Evolutionary conservation across 2,113 vertebrate species (phyloP).

Genomic region (Neotoma lepida): DNA sequence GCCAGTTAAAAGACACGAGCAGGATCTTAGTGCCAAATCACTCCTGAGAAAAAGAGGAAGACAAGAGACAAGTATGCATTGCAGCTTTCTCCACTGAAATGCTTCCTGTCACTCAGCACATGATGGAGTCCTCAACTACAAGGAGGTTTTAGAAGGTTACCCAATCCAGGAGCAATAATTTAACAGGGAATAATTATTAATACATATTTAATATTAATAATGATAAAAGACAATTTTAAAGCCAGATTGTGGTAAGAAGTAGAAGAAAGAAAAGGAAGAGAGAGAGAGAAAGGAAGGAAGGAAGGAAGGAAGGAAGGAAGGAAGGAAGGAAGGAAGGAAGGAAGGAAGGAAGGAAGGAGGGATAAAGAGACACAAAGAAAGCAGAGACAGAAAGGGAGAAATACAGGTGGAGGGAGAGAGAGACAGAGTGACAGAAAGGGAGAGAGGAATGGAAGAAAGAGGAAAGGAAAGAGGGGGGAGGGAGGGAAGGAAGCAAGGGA

Average conservation of each 20-base stretch:
- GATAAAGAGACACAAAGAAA: fast-evolving
- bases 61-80: conserved; percentile 66
- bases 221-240: background rate
- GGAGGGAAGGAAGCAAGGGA: background rate
- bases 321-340: background rate
- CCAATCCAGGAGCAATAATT: background rate
- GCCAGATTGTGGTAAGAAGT: background rate
- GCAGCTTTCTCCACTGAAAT: conserved; percentile 73
- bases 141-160: background rate
- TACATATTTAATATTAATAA: too few relatives aligned
- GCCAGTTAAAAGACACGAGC: conserved; percentile 81
- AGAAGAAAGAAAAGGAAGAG: too few relatives aligned
- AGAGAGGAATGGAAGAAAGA: background rate
- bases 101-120: conserved; percentile 7
- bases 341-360: background rate
- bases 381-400: background rate
- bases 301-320: fast-evolving
- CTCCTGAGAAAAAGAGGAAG: conserved; percentile 67
- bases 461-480: background rate
- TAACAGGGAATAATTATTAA: background rate
- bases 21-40: conserved; percentile 77
- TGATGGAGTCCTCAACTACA: background rate
- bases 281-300: too few relatives aligned
- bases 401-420: too few relatives aligned
- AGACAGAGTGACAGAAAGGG: background rate